Base-by-base conservation (phyloP, 2,888 invertebrate genomes). In the Hypselothyrea guttata region DNA sequence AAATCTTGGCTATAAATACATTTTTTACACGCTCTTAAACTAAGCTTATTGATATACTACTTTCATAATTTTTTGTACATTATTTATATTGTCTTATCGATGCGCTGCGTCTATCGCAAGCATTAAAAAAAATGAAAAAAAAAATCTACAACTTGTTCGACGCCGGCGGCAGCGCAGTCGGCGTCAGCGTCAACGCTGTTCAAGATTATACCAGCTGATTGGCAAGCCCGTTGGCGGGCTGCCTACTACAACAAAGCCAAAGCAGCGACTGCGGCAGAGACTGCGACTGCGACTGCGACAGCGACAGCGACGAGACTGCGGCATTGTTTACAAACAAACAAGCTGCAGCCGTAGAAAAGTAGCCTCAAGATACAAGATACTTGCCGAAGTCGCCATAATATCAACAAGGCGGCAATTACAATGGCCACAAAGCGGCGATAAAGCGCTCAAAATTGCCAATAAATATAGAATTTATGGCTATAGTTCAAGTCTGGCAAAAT, bases 261-360 rank as follows among this genome's bases (percentile, higher is more conserved):
- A 12, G 7, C 56, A 9, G 37, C 45, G 27, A 12, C 56, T 22
- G 22, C 37, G 41, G 12, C 52, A 27, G 45, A 31, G 16, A 11
- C 55, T 12, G 28, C 48, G 30, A 30, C 55, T 12, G 28, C 35
- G 28, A 12, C 48, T 11, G 30, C 30, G 18, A 22, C 33, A 16
- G 52, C 30, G 40, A 15, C 66, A 44, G 71, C 71, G 61, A 58
- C 68, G 77, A 54, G 71, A 62, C 77, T 67, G 81, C 77, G 67
- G 58, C 60, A 69, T 82, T 81, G 79, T 81, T 82, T 84, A 75
- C 73, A 70, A 78, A 79, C 77, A 79, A 76, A 73, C 59, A 59
- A 59, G 66, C 64, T 44, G 73, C 62, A 40, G 51, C 54, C 51
- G 54, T 46, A 54, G 42, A 35, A 58, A 38, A 55, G 54, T 38